Conservation (phyloP, 2,113 vertebrate species). For the Psilopogon haemacephalus region DNA sequence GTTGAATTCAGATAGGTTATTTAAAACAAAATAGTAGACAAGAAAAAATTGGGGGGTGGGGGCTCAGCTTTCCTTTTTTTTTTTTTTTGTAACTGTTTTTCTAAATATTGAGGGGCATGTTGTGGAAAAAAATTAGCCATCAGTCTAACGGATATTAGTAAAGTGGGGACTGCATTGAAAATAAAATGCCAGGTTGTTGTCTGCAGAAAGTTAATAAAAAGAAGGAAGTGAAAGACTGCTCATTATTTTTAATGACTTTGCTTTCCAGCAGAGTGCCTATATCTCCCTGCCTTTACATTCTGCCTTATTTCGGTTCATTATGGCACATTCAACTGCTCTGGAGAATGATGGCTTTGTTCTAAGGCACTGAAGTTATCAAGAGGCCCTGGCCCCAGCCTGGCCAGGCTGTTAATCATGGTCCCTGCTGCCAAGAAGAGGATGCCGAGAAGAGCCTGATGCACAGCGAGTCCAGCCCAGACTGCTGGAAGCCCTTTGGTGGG, state of each 20-base stretch:
- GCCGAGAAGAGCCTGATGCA: constrained; percentile 18
- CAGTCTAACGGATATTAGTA: constrained; percentile 66
- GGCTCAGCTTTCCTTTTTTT: not conserved
- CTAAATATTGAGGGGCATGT: not conserved
- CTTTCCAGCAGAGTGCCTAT: constrained; percentile 82
- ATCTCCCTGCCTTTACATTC: constrained; percentile 76
- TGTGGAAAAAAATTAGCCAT: constrained; percentile 43
- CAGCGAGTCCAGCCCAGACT: accelerated
- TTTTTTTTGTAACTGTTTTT: not conserved
- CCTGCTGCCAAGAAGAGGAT: constrained; percentile 38
- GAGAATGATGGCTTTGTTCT: constrained; percentile 86
- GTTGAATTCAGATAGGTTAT: not conserved
- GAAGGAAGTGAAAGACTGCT: constrained; percentile 77
- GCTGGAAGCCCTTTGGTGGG: not conserved
- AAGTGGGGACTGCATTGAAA: constrained; percentile 68
- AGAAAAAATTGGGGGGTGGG: not conserved
- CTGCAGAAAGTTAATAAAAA: constrained; percentile 81
- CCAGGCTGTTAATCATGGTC: constrained; percentile 37
- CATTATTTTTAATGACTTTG: constrained; percentile 90
- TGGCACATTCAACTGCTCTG: constrained; percentile 60
- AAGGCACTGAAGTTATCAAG: constrained; percentile 69
- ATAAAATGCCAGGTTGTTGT: constrained; percentile 73
- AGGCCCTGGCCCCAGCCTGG: constrained; percentile 37
- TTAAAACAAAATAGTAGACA: not conserved
- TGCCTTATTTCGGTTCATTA: constrained; percentile 78